phyloP scores from a whole-genome alignment of 2,113 vertebrate species.

The Australoheros scitulus region DNA sequence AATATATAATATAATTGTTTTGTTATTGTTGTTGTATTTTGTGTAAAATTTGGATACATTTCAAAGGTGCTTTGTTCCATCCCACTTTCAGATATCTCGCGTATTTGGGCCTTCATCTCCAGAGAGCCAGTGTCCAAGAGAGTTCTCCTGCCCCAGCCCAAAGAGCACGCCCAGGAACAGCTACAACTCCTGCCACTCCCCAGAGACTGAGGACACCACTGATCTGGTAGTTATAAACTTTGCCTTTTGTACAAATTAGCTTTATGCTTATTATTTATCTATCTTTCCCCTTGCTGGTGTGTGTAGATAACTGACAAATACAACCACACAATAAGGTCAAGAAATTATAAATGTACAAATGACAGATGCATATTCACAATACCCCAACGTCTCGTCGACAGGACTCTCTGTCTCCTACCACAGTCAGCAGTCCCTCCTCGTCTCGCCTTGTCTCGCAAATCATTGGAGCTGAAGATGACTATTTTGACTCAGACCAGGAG shows the following conservation, averaged over 20 bases:
- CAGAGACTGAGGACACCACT: constrained; percentile 72
- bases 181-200: constrained; percentile 77
- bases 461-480: constrained; percentile 95
- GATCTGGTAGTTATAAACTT: constrained; percentile 72
- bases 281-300: not conserved
- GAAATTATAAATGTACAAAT: not conserved
- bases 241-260: not conserved
- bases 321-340: not conserved
- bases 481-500: constrained; percentile 94
- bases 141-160: constrained; percentile 72
- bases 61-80: not conserved
- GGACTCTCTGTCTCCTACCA: constrained; percentile 85
- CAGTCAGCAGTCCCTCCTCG: constrained; percentile 82
- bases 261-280: not conserved
- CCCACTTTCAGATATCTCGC: constrained; percentile 58
- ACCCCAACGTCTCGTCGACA: constrained; percentile 38
- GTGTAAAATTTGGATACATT: not conserved
- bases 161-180: constrained; percentile 77
- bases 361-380: not conserved
- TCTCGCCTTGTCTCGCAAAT: constrained; percentile 84
- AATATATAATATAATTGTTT: not conserved
- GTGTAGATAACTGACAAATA: not conserved
- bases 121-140: constrained; percentile 62
- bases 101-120: constrained; percentile 60
- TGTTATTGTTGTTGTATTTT: not conserved